A percentile compares a stretch with the other conserved stretches of the same genome.
Evolutionary conservation across 2,888 invertebrate species (phyloP).

Genomic region (Acrobasis repandana): DNA sequence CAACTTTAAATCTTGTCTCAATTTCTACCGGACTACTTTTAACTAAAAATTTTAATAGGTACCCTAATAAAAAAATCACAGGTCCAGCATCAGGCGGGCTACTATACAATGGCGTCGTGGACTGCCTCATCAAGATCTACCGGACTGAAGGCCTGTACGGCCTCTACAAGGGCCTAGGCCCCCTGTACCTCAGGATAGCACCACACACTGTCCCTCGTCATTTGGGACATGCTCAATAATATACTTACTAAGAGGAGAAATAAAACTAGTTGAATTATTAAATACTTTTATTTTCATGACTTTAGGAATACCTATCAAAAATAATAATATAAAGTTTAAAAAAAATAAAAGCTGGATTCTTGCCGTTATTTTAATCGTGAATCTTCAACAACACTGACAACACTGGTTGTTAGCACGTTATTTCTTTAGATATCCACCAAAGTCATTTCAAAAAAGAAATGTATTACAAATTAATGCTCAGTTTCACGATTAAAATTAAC

Average conservation of each 20-base stretch:
- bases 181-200: conserved; percentile 88
- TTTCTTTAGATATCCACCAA: too few species aligned
- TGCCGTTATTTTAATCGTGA: too few species aligned
- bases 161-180: conserved; percentile 90
- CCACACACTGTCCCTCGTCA: conserved; percentile 91
- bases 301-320: background rate
- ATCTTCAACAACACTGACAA: too few species aligned
- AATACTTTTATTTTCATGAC: conserved; percentile 33
- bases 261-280: conserved; percentile 45
- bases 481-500: too few species aligned
- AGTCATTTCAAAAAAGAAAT: too few species aligned
- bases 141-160: conserved; percentile 89
- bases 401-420: too few species aligned
- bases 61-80: conserved; percentile 48
- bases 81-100: conserved; percentile 84
- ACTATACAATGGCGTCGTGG: conserved; percentile 87
- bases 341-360: background rate
- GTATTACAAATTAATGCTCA: too few species aligned
- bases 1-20: too few species aligned
- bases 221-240: conserved; percentile 86
- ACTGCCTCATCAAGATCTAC: conserved; percentile 90
- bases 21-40: too few species aligned
- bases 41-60: too few species aligned
- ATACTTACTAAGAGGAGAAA: conserved; percentile 42
- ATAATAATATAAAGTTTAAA: background rate